A percentile compares a stretch with the other conserved stretches of the same genome.
These are phyloP conservation scores for Coryphaenoides rupestris DNA, from an alignment of 2,113 vertebrate genomes.

Conservation along the genomic window DNA sequence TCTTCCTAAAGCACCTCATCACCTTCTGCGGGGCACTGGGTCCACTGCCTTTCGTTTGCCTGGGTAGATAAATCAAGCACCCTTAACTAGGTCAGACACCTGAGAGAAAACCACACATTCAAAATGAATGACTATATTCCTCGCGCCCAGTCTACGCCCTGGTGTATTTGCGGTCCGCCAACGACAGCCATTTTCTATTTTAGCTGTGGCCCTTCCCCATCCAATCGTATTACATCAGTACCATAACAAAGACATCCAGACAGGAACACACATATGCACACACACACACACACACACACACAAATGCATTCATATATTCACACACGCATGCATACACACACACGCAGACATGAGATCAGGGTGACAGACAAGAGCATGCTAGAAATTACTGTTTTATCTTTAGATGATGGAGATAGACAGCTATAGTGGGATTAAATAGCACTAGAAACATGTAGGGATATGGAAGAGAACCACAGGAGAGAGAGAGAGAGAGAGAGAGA, in stretches of 20 bases:
- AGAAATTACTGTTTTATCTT: too few relatives aligned
- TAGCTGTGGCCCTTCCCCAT: constrained; percentile 3
- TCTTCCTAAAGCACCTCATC: too few relatives aligned
- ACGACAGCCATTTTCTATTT: background rate
- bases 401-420: background rate
- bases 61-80: constrained; percentile 51
- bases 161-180: constrained; percentile 26
- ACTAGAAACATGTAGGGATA: constrained; percentile 17
- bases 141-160: constrained; percentile 34
- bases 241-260: background rate
- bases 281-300: background rate
- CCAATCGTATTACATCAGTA: background rate
- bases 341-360: too few relatives aligned
- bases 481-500: background rate
- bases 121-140: constrained; percentile 50
- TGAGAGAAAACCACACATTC: constrained; percentile 41
- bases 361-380: too few relatives aligned
- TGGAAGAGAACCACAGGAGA: background rate
- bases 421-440: constrained; percentile 6
- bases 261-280: background rate
- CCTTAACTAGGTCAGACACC: constrained; percentile 54
- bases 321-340: background rate
- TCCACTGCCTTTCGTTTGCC: constrained; percentile 30
- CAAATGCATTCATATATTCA: background rate
- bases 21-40: background rate